Base-by-base conservation (phyloP, 2,113 vertebrate species). In the Microcebus griseorufus region DNA sequence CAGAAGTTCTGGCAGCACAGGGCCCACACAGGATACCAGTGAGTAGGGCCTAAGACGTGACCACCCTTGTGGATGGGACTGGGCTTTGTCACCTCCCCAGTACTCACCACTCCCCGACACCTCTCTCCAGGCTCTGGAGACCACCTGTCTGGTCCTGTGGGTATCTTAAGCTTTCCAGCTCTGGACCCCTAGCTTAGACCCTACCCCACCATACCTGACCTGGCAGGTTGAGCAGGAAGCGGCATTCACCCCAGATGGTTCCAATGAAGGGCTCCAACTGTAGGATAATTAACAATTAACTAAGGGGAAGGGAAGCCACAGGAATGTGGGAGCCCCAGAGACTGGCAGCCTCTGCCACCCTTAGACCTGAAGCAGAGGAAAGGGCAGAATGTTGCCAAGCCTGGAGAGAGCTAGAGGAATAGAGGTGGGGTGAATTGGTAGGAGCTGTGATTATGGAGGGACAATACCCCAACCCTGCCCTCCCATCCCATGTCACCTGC, bases 1-100 rank as follows among this genome's bases (percentile, higher is more conserved):
- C 48, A 45, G 16, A 94, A 58, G 18, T 55, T 95, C 58, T 84
- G 69, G 53, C 78, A 53, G 34, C n/a, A 32, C 6, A 12, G 4
- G 2, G 2, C 32, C 45, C 6, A 1, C 23, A 20, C 13, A 48
- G n/a, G 70, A 11, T 42, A 45, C 23, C 5, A 1, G 29, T 37
- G 48, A 0, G 12, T 23, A 34, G 37, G 16, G 10, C 73, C 48
- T 53, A 39, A 29, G 39, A 60, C 34, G 12, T 3, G 51, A 69
- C 34, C 23, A 58, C 25, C 45, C 14, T 73, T 16, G 9, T 23
- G 76, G 53, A 39, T 79, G 69, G 48, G 53, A 20, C 34, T 80
- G 29, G 37, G 39, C 39, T 25, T 25, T 51, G 20, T 23, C 18
- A 2, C 58, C 70, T 42, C n/a, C 51, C 34, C 62, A 10, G 25